phyloP scores from a whole-genome alignment of 2,113 vertebrate genomes.

The Thomomys bottae region DNA sequence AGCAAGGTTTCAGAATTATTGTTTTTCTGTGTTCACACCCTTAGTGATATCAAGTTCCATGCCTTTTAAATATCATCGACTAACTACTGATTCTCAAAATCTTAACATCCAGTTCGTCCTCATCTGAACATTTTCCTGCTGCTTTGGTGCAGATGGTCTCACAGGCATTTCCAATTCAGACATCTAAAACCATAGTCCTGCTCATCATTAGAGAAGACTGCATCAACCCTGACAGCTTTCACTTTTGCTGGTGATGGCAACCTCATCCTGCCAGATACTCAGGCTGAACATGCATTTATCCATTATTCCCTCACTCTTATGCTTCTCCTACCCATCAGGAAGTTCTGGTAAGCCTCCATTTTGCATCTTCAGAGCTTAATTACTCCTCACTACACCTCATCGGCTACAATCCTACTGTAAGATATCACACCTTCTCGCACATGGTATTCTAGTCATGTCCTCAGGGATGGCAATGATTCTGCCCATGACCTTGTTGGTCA shows the following conservation, averaged over 20 bases:
- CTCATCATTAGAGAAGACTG: neutral
- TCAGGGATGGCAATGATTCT: neutral
- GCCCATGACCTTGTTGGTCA: neutral
- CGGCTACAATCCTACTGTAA: neutral
- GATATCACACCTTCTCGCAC: neutral
- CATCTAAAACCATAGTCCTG: neutral
- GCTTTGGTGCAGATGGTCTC: neutral
- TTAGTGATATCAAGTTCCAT: conserved; percentile 3
- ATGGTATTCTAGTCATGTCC: neutral
- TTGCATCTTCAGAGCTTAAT: neutral
- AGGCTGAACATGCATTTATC: neutral
- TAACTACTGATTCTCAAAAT: conserved; percentile 32
- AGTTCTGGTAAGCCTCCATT: neutral
- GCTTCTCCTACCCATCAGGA: neutral
- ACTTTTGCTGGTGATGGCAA: neutral
- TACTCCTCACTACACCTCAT: neutral
- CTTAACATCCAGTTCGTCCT: neutral
- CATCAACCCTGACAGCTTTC: neutral
- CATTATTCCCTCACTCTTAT: fast-evolving
- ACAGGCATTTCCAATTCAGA: neutral
- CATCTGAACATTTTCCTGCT: neutral
- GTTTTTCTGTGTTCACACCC: neutral
- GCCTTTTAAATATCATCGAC: neutral
- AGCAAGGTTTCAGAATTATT: neutral
- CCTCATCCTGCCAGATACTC: neutral